Percentiles rank a stretch among this genome's conserved stretches.
Evolutionary conservation across 2,888 invertebrate genomes (phyloP).

Genomic region (Meiosimyza platycephala): DNA sequence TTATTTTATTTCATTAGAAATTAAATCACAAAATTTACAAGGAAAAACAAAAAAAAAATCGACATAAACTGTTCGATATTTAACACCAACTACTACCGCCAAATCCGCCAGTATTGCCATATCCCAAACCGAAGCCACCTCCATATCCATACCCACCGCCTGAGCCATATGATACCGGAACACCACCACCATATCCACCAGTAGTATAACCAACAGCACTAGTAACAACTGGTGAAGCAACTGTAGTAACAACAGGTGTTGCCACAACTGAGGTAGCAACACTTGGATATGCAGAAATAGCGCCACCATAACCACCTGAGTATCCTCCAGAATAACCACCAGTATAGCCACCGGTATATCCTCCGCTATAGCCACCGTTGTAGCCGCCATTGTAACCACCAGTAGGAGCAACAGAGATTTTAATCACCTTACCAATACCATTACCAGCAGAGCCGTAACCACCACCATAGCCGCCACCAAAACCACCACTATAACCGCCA

Average conservation of each 20-base stretch:
- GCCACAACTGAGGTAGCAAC: conserved; percentile 10
- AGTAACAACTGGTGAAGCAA: background rate
- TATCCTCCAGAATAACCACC: conserved; percentile 33
- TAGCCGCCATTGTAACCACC: conserved; percentile 44
- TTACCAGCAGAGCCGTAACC: conserved; percentile 28
- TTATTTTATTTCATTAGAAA: no score
- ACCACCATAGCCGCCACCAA: conserved; percentile 40
- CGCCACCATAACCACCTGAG: conserved; percentile 33
- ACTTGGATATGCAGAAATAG: conserved; percentile 10
- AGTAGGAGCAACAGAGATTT: background rate
- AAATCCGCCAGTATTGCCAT: conserved; percentile 39
- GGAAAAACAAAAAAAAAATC: no score
- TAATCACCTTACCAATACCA: conserved; percentile 14
- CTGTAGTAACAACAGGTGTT: conserved; percentile 15
- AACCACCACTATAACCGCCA: conserved; percentile 36
- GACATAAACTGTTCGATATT: background rate
- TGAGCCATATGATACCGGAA: conserved; percentile 49
- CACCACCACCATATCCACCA: conserved; percentile 31
- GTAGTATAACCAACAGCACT: conserved; percentile 24
- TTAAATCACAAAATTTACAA: no score
- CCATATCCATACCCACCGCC: conserved; percentile 51
- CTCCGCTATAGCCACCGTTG: conserved; percentile 44
- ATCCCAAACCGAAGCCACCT: conserved; percentile 52
- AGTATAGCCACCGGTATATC: conserved; percentile 36
- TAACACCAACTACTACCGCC: conserved; percentile 36